phyloP scores from a whole-genome alignment of 2,113 vertebrate species.

The Anarhynchus alexandrinus region DNA sequence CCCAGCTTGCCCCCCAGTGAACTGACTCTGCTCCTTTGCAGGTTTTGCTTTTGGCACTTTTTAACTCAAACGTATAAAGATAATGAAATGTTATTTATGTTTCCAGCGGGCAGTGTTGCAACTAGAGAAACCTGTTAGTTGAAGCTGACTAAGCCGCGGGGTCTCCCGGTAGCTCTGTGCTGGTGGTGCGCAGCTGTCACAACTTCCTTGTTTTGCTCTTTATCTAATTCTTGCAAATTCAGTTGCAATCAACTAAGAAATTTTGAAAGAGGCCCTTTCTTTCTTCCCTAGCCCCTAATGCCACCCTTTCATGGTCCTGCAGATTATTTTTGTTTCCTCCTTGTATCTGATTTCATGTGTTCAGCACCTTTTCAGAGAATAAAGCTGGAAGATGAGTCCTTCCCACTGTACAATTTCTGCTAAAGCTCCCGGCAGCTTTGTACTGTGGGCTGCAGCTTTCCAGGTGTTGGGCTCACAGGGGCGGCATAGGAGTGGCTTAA shows the following conservation, averaged over 20 bases:
- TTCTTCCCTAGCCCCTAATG: neutral
- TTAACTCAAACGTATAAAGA: neutral
- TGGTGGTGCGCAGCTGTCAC: neutral
- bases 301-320: neutral
- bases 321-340: neutral
- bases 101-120: neutral
- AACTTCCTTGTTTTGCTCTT: neutral
- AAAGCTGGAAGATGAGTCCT: neutral
- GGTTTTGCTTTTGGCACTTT: constrained; percentile 44
- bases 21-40: neutral
- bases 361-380: neutral
- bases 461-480: too few relatives aligned
- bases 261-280: neutral
- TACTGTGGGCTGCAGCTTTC: neutral
- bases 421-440: neutral
- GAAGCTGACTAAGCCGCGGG: neutral
- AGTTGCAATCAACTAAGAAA: neutral
- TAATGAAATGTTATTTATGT: neutral
- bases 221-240: neutral
- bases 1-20: neutral
- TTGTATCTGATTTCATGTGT: neutral
- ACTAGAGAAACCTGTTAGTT: neutral
- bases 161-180: neutral
- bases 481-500: neutral
- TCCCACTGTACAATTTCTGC: neutral